Conservation (phyloP, 2,113 vertebrate species). For the Cepphus grylle region DNA sequence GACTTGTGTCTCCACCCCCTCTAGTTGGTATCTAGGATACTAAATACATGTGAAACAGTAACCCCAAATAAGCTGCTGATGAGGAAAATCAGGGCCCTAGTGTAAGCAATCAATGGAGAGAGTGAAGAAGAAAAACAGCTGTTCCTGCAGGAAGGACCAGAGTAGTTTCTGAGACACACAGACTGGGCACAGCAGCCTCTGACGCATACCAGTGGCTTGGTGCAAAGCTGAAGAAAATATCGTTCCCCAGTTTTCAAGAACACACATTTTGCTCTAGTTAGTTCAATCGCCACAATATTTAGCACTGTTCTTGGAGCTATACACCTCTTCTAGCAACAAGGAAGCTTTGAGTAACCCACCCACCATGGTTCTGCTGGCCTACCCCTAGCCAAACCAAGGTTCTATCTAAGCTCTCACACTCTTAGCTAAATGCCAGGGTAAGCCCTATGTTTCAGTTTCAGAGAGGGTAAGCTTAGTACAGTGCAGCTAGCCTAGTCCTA, state of each 20-base stretch:
- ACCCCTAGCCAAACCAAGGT: neutral
- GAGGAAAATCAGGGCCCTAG: neutral
- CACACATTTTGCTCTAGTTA: neutral
- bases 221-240: slow-evolving; percentile 45
- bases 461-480: neutral
- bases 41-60: slow-evolving; percentile 17
- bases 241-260: neutral
- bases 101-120: neutral
- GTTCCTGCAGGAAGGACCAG: slow-evolving; percentile 24
- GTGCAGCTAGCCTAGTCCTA: neutral
- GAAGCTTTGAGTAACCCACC: neutral
- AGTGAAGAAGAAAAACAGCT: slow-evolving; percentile 47
- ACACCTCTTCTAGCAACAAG: neutral
- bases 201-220: neutral
- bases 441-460: neutral
- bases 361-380: neutral
- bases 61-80: slow-evolving; percentile 18
- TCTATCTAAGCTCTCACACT: neutral
- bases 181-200: slow-evolving; percentile 43
- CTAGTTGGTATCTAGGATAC: neutral
- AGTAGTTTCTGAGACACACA: neutral
- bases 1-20: neutral
- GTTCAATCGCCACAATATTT: neutral
- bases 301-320: neutral
- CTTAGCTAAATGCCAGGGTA: neutral